These are phyloP conservation scores for Alviniconcha marisindica DNA, from an alignment of 1,140 invertebrate genomes.

Conservation along the genomic window DNA sequence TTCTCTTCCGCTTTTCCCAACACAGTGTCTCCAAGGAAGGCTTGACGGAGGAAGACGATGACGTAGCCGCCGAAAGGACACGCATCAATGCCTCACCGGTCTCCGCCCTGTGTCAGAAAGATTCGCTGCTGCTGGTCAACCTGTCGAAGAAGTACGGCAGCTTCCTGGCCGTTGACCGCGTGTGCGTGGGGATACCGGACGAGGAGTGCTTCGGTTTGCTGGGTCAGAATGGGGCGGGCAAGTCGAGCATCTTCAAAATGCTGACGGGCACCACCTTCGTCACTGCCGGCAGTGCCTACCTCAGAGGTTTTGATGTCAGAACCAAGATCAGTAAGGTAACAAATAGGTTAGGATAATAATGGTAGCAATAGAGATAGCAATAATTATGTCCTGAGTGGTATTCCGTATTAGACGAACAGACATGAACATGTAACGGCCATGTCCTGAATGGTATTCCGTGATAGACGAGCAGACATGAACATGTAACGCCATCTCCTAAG, in stretches of 20 bases:
- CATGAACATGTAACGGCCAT: no score
- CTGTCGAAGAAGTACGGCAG: constrained; percentile 80
- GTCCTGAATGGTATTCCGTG: no score
- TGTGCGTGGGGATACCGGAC: constrained; percentile 82
- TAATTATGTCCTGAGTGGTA: no score
- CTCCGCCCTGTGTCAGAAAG: constrained; percentile 39
- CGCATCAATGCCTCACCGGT: constrained; percentile 52
- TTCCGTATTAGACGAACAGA: no score
- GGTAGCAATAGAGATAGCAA: no score
- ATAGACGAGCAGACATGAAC: no score
- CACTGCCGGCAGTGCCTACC: constrained; percentile 65
- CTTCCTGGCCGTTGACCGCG: constrained; percentile 82
- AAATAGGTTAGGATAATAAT: no score
- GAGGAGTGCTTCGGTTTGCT: constrained; percentile 92
- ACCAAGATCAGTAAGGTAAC: no score
- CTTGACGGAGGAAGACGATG: constrained; percentile 47
- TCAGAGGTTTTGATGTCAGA: no score
- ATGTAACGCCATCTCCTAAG: no score
- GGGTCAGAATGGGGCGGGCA: constrained; percentile 91
- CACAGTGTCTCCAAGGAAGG: no score
- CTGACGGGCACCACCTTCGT: constrained; percentile 81
- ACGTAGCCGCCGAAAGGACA: constrained; percentile 54
- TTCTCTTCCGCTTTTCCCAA: not conserved
- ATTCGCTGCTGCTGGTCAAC: constrained; percentile 69
- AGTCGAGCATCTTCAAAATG: constrained; percentile 90